These are phyloP conservation scores for Aleiodes alternator DNA, from an alignment of 2,888 invertebrate species.

Conservation along the genomic window DNA sequence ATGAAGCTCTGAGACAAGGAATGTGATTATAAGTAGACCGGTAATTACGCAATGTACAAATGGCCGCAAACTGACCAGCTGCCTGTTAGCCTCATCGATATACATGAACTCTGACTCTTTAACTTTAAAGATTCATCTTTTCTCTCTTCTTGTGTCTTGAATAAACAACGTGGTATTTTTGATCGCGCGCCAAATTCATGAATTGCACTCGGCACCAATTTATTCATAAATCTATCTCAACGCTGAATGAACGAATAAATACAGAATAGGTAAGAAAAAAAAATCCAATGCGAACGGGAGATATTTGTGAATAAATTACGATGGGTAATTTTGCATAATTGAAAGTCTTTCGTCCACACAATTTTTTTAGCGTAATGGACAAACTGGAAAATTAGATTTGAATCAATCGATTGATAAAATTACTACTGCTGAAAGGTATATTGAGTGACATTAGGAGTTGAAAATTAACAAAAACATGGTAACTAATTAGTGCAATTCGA, in stretches of 20 bases:
- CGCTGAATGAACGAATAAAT: constrained; percentile 30
- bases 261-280: not conserved
- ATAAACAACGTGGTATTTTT: constrained; percentile 24
- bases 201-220: constrained; percentile 33
- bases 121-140: constrained; percentile 21
- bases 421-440: too few species aligned
- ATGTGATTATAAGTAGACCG: constrained; percentile 19
- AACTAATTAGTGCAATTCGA: constrained; percentile 40
- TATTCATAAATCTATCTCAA: constrained; percentile 26
- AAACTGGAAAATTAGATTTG: too few species aligned
- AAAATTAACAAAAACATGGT: constrained; percentile 27
- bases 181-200: constrained; percentile 32
- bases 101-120: constrained; percentile 34
- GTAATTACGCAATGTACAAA: constrained; percentile 14
- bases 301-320: too few species aligned
- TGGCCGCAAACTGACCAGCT: constrained; percentile 18
- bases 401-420: too few species aligned
- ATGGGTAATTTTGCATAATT: too few species aligned
- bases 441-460: too few species aligned
- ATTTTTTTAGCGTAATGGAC: too few species aligned
- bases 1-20: not conserved
- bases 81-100: constrained; percentile 32
- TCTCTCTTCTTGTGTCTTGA: constrained; percentile 5
- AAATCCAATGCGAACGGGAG: too few species aligned
- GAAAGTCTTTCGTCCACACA: too few species aligned